Evolutionary conservation across 2,888 invertebrate genomes (phyloP).

Genomic region (Drosophila austrosaltans): DNA sequence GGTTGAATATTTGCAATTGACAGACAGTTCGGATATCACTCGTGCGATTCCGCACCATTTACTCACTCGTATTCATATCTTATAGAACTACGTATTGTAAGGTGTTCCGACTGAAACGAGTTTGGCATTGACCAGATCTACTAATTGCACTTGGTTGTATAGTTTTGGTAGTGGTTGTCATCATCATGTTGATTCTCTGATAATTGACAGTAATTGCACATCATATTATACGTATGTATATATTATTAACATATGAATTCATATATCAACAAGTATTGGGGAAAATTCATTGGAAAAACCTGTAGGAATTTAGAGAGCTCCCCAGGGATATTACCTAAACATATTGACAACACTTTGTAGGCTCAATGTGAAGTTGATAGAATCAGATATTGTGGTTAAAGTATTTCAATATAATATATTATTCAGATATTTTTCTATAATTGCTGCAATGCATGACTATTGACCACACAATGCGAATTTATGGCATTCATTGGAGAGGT

Average conservation of each 20-base stretch:
- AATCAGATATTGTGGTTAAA: neutral
- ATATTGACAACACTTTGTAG: neutral
- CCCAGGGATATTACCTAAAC: slow-evolving; percentile 11
- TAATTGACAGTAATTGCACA: slow-evolving; percentile 63
- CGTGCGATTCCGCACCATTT: slow-evolving; percentile 46
- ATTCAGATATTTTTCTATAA: neutral
- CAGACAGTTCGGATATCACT: slow-evolving; percentile 44
- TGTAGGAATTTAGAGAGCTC: slow-evolving; percentile 26
- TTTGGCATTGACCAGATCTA: slow-evolving; percentile 47
- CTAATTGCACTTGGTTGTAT: slow-evolving; percentile 44
- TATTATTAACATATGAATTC: slow-evolving; percentile 21
- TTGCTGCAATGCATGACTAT: neutral
- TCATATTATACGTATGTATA: slow-evolving; percentile 21
- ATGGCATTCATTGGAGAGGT: slow-evolving; percentile 4
- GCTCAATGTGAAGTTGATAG: neutral
- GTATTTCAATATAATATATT: neutral
- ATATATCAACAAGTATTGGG: slow-evolving; percentile 1
- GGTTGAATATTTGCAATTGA: slow-evolving; percentile 46
- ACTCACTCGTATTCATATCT: slow-evolving; percentile 27
- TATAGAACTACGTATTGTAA: slow-evolving; percentile 26
- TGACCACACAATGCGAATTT: slow-evolving; percentile 6
- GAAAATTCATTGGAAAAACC: slow-evolving; percentile 26
- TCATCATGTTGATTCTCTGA: slow-evolving; percentile 29
- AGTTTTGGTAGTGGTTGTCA: neutral
- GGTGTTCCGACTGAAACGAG: slow-evolving; percentile 36